Conservation (phyloP, 2,113 vertebrate species). For the Cygnus buccinator region DNA sequence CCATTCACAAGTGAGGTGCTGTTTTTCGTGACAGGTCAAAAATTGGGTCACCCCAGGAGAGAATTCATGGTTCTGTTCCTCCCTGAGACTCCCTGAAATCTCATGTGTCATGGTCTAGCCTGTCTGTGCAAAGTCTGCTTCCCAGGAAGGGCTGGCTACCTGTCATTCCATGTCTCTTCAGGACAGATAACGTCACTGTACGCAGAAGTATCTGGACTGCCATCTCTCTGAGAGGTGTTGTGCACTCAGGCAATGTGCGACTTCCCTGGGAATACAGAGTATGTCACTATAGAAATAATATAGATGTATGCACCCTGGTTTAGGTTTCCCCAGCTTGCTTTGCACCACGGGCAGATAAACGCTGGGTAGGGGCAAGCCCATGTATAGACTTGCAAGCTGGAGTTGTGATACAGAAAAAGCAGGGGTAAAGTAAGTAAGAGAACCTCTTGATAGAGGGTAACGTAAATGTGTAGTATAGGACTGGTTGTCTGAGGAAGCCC, state of each 20-base stretch:
- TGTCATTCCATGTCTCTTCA: neutral
- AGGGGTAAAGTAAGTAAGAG: neutral
- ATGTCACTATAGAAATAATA: neutral
- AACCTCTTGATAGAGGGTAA: neutral
- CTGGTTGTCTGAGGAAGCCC: neutral
- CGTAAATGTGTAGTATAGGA: neutral
- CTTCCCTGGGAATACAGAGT: neutral
- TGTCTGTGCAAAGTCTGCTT: neutral
- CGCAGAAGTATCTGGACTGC: neutral
- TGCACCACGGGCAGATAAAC: neutral
- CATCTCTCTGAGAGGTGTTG: neutral
- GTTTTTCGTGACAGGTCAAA: neutral
- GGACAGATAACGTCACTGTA: neutral
- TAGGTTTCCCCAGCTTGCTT: neutral
- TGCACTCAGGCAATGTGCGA: neutral
- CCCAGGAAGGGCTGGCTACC: neutral
- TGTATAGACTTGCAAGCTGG: neutral
- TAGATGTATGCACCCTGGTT: neutral
- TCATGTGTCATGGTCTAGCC: accelerated
- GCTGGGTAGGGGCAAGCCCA: neutral
- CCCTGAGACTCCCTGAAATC: neutral
- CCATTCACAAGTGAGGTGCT: neutral
- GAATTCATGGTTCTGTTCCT: neutral
- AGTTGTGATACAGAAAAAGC: accelerated
- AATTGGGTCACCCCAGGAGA: neutral